Percentiles rank a stretch among this genome's conserved stretches.
These are phyloP conservation scores for Microctonus hyperodae DNA, from an alignment of 2,888 invertebrate species.

Conservation along the genomic window DNA sequence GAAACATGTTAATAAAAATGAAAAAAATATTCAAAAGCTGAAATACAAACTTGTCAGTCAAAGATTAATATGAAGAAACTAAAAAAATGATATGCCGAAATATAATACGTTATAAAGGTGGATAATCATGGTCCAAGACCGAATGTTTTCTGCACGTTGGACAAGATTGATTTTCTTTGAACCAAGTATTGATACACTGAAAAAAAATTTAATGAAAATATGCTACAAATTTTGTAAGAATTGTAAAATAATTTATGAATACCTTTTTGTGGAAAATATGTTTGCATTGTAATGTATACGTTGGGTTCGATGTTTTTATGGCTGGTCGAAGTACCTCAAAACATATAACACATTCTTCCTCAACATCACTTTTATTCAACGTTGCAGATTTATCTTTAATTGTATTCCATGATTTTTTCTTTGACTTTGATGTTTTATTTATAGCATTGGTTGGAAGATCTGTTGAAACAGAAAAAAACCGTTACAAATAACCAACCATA, in stretches of 20 bases:
- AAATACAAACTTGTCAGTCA: not conserved
- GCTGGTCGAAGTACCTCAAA: constrained; percentile 34
- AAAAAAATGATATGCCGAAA: constrained; percentile 6
- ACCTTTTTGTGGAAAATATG: constrained; percentile 50
- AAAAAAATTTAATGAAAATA: constrained; percentile 31
- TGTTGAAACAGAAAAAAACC: not conserved
- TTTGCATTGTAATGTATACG: constrained; percentile 43
- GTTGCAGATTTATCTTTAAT: constrained; percentile 27
- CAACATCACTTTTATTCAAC: constrained; percentile 38
- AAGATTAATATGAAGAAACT: not conserved
- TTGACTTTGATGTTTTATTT: constrained; percentile 10
- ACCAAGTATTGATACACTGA: constrained; percentile 49
- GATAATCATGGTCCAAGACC: constrained; percentile 49
- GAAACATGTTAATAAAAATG: too few species aligned
- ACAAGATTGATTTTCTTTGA: constrained; percentile 43
- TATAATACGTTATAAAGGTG: constrained; percentile 39
- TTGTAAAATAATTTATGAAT: constrained; percentile 17
- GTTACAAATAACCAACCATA: not conserved
- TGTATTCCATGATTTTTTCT: constrained; percentile 41
- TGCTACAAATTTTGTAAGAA: not conserved
- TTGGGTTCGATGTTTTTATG: constrained; percentile 3
- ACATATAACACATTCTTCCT: constrained; percentile 48
- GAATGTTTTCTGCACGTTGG: constrained; percentile 46
- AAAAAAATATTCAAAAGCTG: too few species aligned
- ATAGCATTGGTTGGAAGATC: constrained; percentile 25